phyloP scores from a whole-genome alignment of 2,888 invertebrate species.

The Gerris lacustris region DNA sequence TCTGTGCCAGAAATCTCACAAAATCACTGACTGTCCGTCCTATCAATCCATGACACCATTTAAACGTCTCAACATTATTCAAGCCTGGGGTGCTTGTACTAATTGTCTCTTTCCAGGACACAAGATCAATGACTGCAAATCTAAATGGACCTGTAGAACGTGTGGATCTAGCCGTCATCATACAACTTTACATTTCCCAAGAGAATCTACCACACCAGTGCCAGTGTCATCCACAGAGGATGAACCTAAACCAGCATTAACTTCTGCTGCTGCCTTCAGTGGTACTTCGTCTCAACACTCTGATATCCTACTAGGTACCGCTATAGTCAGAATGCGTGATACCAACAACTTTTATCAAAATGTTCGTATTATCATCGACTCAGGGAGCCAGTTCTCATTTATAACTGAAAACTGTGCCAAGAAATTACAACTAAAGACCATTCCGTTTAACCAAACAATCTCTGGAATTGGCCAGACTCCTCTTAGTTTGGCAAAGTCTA shows the following conservation, averaged over 20 bases:
- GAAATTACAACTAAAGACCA: neutral
- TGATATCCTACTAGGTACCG: conserved; percentile 13
- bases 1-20: conserved; percentile 7
- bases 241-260: neutral
- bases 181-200: neutral
- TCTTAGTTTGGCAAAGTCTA: neutral
- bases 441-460: neutral
- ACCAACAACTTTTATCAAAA: neutral
- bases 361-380: conserved; percentile 7
- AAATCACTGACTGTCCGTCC: neutral
- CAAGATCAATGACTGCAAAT: neutral
- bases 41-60: neutral
- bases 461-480: conserved; percentile 4
- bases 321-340: conserved; percentile 7
- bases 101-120: conserved; percentile 12
- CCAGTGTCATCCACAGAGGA: neutral
- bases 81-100: neutral
- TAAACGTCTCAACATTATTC: neutral
- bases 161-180: conserved; percentile 5
- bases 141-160: neutral
- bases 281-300: neutral
- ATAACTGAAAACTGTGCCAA: conserved; percentile 10
- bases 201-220: neutral
- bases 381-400: conserved; percentile 12
- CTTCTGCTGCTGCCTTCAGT: neutral